Conservation (phyloP, 2,113 vertebrate genomes). For the Hystrix brachyura region DNA sequence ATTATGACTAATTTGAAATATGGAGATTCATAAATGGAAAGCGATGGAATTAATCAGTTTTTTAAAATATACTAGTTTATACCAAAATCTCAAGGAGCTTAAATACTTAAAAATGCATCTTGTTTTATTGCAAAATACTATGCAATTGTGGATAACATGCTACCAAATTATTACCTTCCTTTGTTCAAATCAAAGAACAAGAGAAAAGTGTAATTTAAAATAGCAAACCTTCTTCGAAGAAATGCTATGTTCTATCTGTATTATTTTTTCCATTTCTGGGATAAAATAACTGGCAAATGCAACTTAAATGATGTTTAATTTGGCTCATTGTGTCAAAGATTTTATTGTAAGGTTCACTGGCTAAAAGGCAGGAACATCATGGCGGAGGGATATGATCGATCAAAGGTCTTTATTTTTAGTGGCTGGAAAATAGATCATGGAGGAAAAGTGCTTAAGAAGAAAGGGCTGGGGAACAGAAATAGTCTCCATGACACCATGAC, state of each 20-base stretch:
- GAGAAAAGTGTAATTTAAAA: background rate
- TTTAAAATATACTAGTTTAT: background rate
- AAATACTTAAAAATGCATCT: background rate
- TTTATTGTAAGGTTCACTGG: background rate
- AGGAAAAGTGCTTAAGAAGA: background rate
- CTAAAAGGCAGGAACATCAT: background rate
- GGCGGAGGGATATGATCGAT: background rate
- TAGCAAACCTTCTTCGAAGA: background rate
- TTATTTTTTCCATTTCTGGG: background rate
- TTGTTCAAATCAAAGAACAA: background rate
- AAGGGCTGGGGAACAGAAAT: background rate
- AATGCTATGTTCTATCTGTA: background rate
- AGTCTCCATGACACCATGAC: background rate
- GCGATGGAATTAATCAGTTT: background rate
- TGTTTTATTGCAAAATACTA: background rate
- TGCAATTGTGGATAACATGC: background rate
- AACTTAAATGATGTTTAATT: background rate
- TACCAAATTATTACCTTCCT: background rate
- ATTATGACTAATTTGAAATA: constrained; percentile 5
- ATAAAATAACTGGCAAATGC: background rate
- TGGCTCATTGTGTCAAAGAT: background rate
- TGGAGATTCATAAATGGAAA: background rate
- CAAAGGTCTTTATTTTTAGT: background rate
- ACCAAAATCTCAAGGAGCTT: background rate
- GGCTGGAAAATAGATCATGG: background rate